phyloP scores from a whole-genome alignment of 2,113 vertebrate species.

The Plecotus auritus region DNA sequence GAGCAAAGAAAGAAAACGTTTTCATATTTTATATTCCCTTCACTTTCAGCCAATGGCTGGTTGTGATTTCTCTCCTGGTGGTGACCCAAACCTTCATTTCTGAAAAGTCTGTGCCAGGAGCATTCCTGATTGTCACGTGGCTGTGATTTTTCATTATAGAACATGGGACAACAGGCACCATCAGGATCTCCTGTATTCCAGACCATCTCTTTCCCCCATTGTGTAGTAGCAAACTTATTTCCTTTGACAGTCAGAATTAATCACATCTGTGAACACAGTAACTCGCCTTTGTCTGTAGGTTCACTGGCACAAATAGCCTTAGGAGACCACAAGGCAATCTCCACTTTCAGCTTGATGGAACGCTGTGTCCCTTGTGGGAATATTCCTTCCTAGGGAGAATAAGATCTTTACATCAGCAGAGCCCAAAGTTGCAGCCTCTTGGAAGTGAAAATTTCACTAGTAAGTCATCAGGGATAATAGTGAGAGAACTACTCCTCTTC shows the following conservation, averaged over 20 bases:
- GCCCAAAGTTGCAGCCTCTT: not conserved
- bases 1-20: not conserved
- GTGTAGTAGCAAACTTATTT: not conserved
- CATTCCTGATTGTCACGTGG: not conserved
- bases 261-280: not conserved
- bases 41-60: not conserved
- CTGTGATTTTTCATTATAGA: not conserved
- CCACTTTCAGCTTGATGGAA: not conserved
- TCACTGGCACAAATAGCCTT: not conserved
- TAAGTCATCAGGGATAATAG: not conserved
- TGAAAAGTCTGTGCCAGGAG: not conserved
- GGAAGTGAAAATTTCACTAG: not conserved
- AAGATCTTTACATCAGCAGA: not conserved
- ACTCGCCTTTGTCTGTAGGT: not conserved
- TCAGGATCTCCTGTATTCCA: not conserved
- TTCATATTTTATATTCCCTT: not conserved
- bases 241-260: not conserved
- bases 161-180: not conserved
- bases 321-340: not conserved
- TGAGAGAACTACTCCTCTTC: not conserved
- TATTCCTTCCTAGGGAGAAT: not conserved
- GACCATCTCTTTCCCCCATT: not conserved
- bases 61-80: not conserved
- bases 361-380: not conserved
- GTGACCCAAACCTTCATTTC: not conserved